phyloP scores from a whole-genome alignment of 2,888 invertebrate species.

The Junonia oenone region DNA sequence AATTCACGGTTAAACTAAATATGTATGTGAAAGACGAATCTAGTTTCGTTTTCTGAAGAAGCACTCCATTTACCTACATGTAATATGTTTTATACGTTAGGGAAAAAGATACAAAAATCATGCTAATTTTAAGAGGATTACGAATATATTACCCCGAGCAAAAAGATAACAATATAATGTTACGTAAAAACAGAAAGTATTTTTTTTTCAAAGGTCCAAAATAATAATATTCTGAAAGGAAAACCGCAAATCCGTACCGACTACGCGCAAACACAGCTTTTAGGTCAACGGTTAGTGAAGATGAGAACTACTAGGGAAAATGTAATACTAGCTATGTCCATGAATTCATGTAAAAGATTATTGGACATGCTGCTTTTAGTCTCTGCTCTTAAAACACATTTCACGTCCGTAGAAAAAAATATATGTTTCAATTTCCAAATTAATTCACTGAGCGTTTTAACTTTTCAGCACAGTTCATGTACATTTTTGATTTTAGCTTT shows the following conservation, averaged over 20 bases:
- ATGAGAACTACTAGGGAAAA: constrained; percentile 23
- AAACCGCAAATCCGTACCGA: constrained; percentile 27
- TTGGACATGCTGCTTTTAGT: background rate
- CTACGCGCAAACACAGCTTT: constrained; percentile 22
- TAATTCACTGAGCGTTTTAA: no score
- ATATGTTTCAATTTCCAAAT: no score
- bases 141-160: background rate
- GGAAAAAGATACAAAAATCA: background rate
- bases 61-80: no score
- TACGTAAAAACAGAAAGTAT: constrained; percentile 20
- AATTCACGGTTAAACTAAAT: no score
- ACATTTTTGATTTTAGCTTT: no score
- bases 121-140: background rate
- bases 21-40: no score
- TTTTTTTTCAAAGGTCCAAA: constrained; percentile 22
- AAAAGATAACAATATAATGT: constrained; percentile 13
- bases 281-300: constrained; percentile 27
- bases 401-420: no score
- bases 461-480: no score
- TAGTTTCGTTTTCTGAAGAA: no score
- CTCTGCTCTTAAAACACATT: no score
- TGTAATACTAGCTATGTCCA: constrained; percentile 25
- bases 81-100: background rate
- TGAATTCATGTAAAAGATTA: background rate
- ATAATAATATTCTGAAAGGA: constrained; percentile 24